Conservation (phyloP, 1,140 invertebrate genomes). For the Brachionus manjavacas region DNA sequence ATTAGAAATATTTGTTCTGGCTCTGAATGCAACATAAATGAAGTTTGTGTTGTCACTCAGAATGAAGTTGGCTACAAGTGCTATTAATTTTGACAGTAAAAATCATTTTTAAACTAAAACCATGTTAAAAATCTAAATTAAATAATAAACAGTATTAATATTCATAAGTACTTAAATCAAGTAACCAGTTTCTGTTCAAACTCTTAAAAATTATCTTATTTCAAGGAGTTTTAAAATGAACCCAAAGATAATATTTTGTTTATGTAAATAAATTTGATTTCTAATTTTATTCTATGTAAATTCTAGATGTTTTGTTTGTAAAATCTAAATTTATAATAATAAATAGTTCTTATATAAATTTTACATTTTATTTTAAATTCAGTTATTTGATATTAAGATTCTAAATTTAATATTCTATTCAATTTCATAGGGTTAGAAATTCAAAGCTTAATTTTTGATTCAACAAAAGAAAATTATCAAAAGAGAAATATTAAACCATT, state of each 20-base stretch:
- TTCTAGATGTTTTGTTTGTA: background rate
- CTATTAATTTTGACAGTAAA: background rate
- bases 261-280: too few relatives aligned
- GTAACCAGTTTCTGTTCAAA: too few relatives aligned
- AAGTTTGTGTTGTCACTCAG: background rate
- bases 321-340: background rate
- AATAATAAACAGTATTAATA: background rate
- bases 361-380: background rate
- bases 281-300: background rate
- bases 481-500: too few relatives aligned
- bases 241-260: too few relatives aligned
- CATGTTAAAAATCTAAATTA: background rate
- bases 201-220: too few relatives aligned
- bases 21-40: background rate
- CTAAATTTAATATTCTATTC: background rate
- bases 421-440: background rate
- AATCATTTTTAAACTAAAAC: background rate
- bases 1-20: background rate
- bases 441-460: background rate
- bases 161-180: background rate
- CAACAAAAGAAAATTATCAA: background rate
- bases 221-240: too few relatives aligned
- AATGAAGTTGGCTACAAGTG: conserved; percentile 7
- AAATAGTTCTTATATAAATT: background rate
- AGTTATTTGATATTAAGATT: background rate